Conservation (phyloP, 2,113 vertebrate genomes). For the Thomomys bottae region DNA sequence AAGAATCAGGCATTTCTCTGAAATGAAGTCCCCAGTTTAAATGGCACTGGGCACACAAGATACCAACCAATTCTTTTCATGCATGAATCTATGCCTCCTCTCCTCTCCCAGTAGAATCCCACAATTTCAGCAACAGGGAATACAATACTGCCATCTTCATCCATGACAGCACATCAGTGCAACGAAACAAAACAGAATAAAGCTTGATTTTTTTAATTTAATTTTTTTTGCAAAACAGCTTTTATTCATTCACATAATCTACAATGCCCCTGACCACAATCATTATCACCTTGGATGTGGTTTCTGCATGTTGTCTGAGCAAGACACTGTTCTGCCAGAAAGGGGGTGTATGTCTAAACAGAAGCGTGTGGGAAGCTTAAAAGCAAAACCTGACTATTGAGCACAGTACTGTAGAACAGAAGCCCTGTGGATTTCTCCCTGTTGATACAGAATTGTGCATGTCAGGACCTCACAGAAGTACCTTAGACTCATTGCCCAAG, state of each 20-base stretch:
- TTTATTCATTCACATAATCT: slow-evolving; percentile 74
- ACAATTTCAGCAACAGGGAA: slow-evolving; percentile 62
- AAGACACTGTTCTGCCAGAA: slow-evolving; percentile 51
- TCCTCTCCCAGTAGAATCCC: slow-evolving; percentile 26
- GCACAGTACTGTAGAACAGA: slow-evolving; percentile 57
- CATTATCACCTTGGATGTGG: slow-evolving; percentile 71
- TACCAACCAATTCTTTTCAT: background rate
- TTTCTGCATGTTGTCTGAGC: slow-evolving; percentile 42
- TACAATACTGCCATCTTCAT: slow-evolving; percentile 44
- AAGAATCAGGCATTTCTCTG: slow-evolving; percentile 59
- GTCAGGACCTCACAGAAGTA: slow-evolving; percentile 57
- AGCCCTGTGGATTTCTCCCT: slow-evolving; percentile 55
- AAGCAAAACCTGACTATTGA: slow-evolving; percentile 49
- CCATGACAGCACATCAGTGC: slow-evolving; percentile 37
- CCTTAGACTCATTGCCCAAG: background rate
- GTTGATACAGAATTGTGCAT: slow-evolving; percentile 47
- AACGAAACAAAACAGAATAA: background rate
- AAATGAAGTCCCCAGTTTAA: slow-evolving; percentile 45
- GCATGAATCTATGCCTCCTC: background rate
- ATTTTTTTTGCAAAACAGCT: slow-evolving; percentile 58
- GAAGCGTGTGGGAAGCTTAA: slow-evolving; percentile 63
- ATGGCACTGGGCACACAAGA: slow-evolving; percentile 11
- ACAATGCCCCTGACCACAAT: slow-evolving; percentile 44
- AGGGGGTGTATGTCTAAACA: slow-evolving; percentile 13
- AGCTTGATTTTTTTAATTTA: background rate